phyloP scores from a whole-genome alignment of 2,888 invertebrate species.

The Maniola hyperantus region DNA sequence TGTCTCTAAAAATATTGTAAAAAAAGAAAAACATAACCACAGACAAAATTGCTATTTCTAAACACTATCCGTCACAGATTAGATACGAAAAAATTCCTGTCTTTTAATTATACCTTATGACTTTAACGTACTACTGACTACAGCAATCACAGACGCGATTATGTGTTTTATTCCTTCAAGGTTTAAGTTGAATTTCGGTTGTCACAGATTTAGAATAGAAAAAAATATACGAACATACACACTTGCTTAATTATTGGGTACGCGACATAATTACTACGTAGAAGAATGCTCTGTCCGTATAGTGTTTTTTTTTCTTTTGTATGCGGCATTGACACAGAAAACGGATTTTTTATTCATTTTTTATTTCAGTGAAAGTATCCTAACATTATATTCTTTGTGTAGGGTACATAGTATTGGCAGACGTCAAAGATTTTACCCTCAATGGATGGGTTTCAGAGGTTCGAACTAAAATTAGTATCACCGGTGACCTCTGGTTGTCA shows the following conservation, averaged over 20 bases:
- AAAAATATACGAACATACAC: slow-evolving; percentile 53
- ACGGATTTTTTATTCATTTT: slow-evolving; percentile 39
- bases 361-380: slow-evolving; percentile 26
- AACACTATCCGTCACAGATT: slow-evolving; percentile 40
- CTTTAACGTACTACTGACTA: slow-evolving; percentile 45
- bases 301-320: slow-evolving; percentile 51
- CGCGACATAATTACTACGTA: slow-evolving; percentile 65
- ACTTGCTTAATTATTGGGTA: slow-evolving; percentile 59
- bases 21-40: slow-evolving; percentile 30
- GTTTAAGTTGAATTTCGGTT: slow-evolving; percentile 49
- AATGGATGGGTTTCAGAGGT: too few relatives aligned
- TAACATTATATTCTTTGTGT: background rate
- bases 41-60: slow-evolving; percentile 36
- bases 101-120: slow-evolving; percentile 53
- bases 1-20: slow-evolving; percentile 4
- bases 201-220: slow-evolving; percentile 47
- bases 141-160: slow-evolving; percentile 33
- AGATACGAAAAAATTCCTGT: slow-evolving; percentile 42
- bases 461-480: too few relatives aligned
- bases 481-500: too few relatives aligned
- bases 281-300: slow-evolving; percentile 40
- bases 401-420: background rate
- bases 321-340: slow-evolving; percentile 41
- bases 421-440: background rate
- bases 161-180: slow-evolving; percentile 43